These are phyloP conservation scores for Ochlodes sylvanus DNA, from an alignment of 2,888 invertebrate genomes.

Conservation along the genomic window DNA sequence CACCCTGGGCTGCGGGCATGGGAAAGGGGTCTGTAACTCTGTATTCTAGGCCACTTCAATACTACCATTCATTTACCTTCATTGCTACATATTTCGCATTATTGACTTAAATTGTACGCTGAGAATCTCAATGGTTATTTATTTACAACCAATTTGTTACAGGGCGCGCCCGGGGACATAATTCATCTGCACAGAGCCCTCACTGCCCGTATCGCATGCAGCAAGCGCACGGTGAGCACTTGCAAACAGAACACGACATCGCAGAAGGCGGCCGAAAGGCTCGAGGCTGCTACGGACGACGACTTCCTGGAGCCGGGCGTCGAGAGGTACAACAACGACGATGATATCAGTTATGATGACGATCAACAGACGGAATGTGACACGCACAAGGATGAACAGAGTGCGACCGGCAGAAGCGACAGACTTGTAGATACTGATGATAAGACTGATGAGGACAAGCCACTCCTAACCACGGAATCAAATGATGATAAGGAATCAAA, in stretches of 20 bases:
- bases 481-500: conserved; percentile 58
- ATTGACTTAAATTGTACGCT: too few relatives aligned
- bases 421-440: conserved; percentile 53
- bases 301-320: conserved; percentile 58
- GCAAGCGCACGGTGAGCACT: conserved; percentile 53
- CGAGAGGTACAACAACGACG: conserved; percentile 50
- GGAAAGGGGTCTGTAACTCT: too few relatives aligned
- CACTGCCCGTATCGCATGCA: conserved; percentile 62
- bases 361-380: conserved; percentile 48
- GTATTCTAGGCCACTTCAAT: too few relatives aligned
- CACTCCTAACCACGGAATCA: conserved; percentile 47
- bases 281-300: conserved; percentile 65
- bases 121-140: too few relatives aligned
- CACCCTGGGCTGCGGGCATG: too few relatives aligned
- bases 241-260: conserved; percentile 61
- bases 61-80: too few relatives aligned
- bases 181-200: conserved; percentile 68
- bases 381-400: conserved; percentile 39
- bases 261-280: conserved; percentile 66
- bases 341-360: conserved; percentile 47
- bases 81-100: too few relatives aligned
- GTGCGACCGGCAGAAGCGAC: conserved; percentile 45
- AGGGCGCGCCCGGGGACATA: conserved; percentile 76
- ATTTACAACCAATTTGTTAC: conserved; percentile 41
- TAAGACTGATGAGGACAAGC: conserved; percentile 61